Base-by-base conservation (phyloP, 2,888 invertebrate species). In the Priocnemis perturbator region DNA sequence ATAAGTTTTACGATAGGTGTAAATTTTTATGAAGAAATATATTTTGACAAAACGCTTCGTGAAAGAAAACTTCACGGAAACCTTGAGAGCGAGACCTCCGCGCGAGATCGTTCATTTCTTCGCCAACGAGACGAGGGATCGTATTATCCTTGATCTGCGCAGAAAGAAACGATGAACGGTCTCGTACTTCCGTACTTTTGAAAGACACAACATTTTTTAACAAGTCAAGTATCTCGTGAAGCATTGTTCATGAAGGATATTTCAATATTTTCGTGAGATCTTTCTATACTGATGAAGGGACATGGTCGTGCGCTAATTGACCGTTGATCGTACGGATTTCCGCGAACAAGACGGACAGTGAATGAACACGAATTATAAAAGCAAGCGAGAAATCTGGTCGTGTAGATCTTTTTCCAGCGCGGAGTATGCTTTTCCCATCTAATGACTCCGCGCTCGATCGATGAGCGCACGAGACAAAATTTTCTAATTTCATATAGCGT, bases 11-110 rank as follows among this genome's bases (percentile, higher is more conserved):
- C 19, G 30, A 69, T 68, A 72, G 72, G 71, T 71, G 79, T 78
- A 79, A 72, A 74, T 81, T 81, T 81, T 73, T 73, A 82, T 58
- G 65, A 56, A 67, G 62, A 60, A 71, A 69, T 77, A 74, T 81
- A 82, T 82, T 81, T 76, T 81, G 74, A 71, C 68, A 77, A 67
- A 74, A 61, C 69, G 71, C 37, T 73, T 76, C 71, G 53, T 62
- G 61, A 15, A 23, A 21, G 20, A 59, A 1, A 59, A 45, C 21
- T 17, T 17, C 23, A 11, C 14, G 50, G 26, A 55, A 47, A 74
- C 57, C 30, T 48, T 11, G n/a, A 55, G n/a, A 3, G 56, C n/a
- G 21, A 17, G 48, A 64, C 57, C 30, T 48, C 50, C 60, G 20
- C 4, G 37, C 48, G 65, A 56, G 56, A 58, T 44, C 61, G 58